Evolutionary conservation across 2,113 vertebrate species (phyloP), one percentile per base, ranked within the genome.

Genomic region (Vanacampus margaritifer): DNA sequence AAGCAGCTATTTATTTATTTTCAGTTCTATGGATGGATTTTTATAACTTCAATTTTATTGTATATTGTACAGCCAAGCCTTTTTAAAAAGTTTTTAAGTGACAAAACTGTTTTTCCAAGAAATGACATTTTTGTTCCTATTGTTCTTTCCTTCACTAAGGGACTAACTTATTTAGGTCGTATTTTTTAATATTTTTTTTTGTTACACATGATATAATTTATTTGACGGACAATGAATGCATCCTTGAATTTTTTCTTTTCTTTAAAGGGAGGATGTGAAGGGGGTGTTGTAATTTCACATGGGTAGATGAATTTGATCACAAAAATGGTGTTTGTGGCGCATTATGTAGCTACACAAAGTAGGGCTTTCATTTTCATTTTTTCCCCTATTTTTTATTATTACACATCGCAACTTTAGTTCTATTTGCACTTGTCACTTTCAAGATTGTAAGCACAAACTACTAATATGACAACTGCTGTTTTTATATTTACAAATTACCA

Each of bases 341-440:
- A 56, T 17, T 17, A 56, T 56, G 16, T 57, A 51, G 43, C 13
- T 13, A 26, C 51, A 54, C 13, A 32, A 6, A 56, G 26, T 32
- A 6, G 23, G 24, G 13, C 12, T 12, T 54, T 32, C 28, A 32
- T 32, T 54, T 28, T 54, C 23, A 23, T 43, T 45, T 45, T 17
- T 45, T 45, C 37, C 6, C 37, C 6, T 6, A 37, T 16, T 6
- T 45, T 1, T 45, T 45, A 16, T 45, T 46, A 6, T 45, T 5
- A 45, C 6, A 12, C 3, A 7, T 3, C 10, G 39, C 5, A 46
- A 65, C 63, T 60, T 48, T 58, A 66, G 48, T 64, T 69, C 63
- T 65, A 45, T 84, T 82, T 85, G 87, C 89, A 89, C 86, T 80
- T 57, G 87, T 82, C 88, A 90, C 88, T 90, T 89, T 90, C 67